A percentile compares a stretch with the other conserved stretches of the same genome.
Evolutionary conservation across 1,140 invertebrate genomes (phyloP).

Genomic region (Pachyrhynchus sulphureomaculatus): DNA sequence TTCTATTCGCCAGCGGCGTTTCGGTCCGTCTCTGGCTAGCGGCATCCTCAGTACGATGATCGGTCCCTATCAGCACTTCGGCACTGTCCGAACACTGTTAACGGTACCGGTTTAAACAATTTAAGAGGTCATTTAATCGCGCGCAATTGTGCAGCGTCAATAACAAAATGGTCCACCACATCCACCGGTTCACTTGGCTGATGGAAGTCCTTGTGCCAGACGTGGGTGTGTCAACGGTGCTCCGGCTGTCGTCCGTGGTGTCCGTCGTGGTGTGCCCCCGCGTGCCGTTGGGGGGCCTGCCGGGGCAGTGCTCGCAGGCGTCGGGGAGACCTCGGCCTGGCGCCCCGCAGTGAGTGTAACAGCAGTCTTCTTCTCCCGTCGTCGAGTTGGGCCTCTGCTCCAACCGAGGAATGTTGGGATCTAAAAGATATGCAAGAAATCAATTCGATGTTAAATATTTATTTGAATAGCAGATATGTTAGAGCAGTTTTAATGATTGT

Average conservation of each 20-base stretch:
- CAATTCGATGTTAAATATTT: too few relatives aligned
- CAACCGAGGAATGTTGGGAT: constrained; percentile 75
- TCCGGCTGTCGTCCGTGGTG: constrained; percentile 10
- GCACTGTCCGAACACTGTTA: constrained; percentile 49
- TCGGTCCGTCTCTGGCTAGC: constrained; percentile 13
- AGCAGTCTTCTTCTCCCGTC: constrained; percentile 70
- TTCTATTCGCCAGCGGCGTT: constrained; percentile 20
- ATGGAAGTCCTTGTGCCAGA: constrained; percentile 9
- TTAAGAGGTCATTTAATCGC: constrained; percentile 41
- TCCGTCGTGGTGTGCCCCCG: constrained; percentile 28
- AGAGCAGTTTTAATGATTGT: too few relatives aligned
- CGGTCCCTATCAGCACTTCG: constrained; percentile 42
- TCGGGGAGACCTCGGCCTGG: constrained; percentile 43
- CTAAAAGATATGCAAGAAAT: constrained; percentile 54
- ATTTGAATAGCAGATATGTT: too few relatives aligned
- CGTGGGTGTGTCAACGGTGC: background rate
- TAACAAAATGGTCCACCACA: constrained; percentile 38
- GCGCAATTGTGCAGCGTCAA: constrained; percentile 47
- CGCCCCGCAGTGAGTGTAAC: constrained; percentile 67
- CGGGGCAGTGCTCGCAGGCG: constrained; percentile 61
- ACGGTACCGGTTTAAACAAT: constrained; percentile 50
- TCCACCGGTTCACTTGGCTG: constrained; percentile 32
- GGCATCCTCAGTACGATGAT: constrained; percentile 26
- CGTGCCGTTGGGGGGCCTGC: constrained; percentile 29
- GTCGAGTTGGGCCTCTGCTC: constrained; percentile 68